A percentile compares a stretch with the other conserved stretches of the same genome.
phyloP scores from a whole-genome alignment of 1,140 invertebrate genomes.

The Steinernema khuongi region DNA sequence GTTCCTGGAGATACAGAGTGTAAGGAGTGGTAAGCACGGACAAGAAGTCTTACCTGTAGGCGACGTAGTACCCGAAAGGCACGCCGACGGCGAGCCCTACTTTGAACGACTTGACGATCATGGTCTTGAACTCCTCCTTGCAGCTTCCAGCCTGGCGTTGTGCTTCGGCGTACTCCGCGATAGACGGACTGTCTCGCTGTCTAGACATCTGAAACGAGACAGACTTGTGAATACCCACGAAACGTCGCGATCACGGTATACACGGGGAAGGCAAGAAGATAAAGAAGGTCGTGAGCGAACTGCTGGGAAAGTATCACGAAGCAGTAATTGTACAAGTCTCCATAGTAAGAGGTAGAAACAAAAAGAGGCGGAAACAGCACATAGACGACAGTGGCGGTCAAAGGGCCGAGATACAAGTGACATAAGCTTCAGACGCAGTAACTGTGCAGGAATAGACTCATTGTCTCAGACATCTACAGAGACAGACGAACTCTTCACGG shows the following conservation, averaged over 20 bases:
- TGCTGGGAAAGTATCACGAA: too few relatives aligned
- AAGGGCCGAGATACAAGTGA: too few relatives aligned
- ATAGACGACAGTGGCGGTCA: too few relatives aligned
- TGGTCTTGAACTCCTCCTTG: not conserved
- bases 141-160: constrained; percentile 9
- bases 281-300: too few relatives aligned
- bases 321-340: constrained; percentile 16
- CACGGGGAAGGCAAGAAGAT: too few relatives aligned
- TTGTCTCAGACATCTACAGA: too few relatives aligned
- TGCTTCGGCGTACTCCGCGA: not conserved
- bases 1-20: not conserved
- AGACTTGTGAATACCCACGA: too few relatives aligned
- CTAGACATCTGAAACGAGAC: not conserved
- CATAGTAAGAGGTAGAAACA: not conserved
- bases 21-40: not conserved
- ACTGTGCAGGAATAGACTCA: too few relatives aligned
- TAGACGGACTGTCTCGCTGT: not conserved
- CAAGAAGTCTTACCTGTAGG: not conserved
- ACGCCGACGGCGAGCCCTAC: not conserved
- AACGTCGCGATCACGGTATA: too few relatives aligned
- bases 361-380: not conserved
- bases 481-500: too few relatives aligned
- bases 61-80: not conserved
- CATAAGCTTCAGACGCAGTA: too few relatives aligned
- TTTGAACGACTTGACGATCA: not conserved